Evolutionary conservation across 2,797 vertebrate genomes (phyloP), one percentile per base, ranked within the genome.

Genomic region (Calcarius lapponicus): DNA sequence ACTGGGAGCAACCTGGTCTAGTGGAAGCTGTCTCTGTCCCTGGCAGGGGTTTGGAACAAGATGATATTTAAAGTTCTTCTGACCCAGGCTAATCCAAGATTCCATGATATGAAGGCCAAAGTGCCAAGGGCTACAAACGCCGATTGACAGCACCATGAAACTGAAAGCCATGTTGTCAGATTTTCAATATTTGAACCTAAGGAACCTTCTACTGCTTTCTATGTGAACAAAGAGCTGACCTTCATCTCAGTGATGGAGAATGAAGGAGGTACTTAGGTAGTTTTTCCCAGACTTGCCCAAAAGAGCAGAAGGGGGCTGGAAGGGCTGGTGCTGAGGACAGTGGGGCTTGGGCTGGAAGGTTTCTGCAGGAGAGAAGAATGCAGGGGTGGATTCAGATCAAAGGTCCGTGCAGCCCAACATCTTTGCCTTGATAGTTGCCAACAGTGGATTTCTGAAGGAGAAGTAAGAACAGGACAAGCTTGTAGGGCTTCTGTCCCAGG

Each of bases 111-210:
- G 31, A 80, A 60, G 43, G 40, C 36, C 11, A 5, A 86, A 81
- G 57, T 10, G 40, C 29, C 34, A 58, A 57, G 28, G 31, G 29
- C 43, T 60, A 76, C 36, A 60, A 76, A n/a, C 0, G 0, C 54
- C 21, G 18, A 17, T 32, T 60, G 75, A 50, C 34, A 74, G 66
- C 34, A 66, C 15, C 38, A 22, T 20, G 58, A 32, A 32, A 17
- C 3, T 75, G 54, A 72, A 51, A 66, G 48, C 12, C 61, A 28
- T 0, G 2, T 11, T 26, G 36, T 79, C 48, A 42, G 13, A 60
- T 64, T 42, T 67, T 40, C 4, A 4, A 26, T 7, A 67, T 13
- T 5, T 10, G 20, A 83, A 38, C 60, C 72, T 22, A 43, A 69
- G 25, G 56, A 82, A 65, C 28, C 15, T 18, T 26, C 26, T 2